phyloP scores from a whole-genome alignment of 2,888 invertebrate species.

The Perizoma affinitatum region DNA sequence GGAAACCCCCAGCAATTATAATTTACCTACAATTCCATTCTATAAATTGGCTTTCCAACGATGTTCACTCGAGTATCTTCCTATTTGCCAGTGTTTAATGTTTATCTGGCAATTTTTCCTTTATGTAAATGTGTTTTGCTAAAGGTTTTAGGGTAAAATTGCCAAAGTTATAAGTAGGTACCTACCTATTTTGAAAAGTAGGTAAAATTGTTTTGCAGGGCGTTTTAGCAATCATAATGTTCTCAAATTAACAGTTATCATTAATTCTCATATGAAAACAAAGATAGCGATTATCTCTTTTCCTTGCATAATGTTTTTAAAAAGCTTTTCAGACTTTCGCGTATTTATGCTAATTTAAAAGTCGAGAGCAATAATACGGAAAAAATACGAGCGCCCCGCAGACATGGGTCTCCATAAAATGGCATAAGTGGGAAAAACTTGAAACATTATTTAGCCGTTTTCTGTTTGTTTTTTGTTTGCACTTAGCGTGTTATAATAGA shows the following conservation, averaged over 20 bases:
- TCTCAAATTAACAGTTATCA: conserved; percentile 40
- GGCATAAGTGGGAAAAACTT: conserved; percentile 62
- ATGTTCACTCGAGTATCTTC: conserved; percentile 30
- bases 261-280: conserved; percentile 48
- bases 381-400: conserved; percentile 54
- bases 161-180: conserved; percentile 22
- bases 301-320: conserved; percentile 56
- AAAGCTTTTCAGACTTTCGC: conserved; percentile 61
- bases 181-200: not conserved
- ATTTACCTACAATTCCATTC: conserved; percentile 45
- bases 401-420: conserved; percentile 61
- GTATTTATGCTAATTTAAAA: conserved; percentile 64
- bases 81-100: conserved; percentile 33
- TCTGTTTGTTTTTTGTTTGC: conserved; percentile 41
- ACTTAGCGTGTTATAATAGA: conserved; percentile 11
- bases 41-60: conserved; percentile 49
- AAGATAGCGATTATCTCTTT: conserved; percentile 53
- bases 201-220: conserved; percentile 13
- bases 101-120: conserved; percentile 41
- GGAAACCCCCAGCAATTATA: conserved; percentile 33
- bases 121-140: conserved; percentile 35
- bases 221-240: conserved; percentile 19
- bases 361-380: conserved; percentile 61
- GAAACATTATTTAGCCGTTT: conserved; percentile 63
- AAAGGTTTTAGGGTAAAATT: conserved; percentile 25